These are phyloP conservation scores for Urocyon cinereoargenteus DNA, from an alignment of 2,797 vertebrate species.

Conservation along the genomic window DNA sequence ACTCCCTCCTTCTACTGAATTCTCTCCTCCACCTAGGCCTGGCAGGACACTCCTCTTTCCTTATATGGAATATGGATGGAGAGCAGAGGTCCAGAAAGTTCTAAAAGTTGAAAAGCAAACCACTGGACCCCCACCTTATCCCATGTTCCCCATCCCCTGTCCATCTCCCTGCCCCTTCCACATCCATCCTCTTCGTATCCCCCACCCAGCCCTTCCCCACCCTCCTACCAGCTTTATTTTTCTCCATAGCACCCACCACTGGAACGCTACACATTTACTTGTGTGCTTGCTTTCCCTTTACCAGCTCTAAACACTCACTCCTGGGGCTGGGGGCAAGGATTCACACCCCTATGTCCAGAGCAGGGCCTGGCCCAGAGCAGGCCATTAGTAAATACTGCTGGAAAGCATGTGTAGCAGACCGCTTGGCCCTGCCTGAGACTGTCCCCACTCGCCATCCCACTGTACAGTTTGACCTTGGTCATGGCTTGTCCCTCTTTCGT, in stretches of 20 bases:
- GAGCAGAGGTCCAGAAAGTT: not conserved
- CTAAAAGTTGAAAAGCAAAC: not conserved
- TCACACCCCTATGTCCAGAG: not conserved
- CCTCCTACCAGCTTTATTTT: not conserved
- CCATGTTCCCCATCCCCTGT: fast-evolving
- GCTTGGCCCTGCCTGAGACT: not conserved
- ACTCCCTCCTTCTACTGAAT: not conserved
- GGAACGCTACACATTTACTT: not conserved
- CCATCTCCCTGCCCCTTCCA: not conserved
- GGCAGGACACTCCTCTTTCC: not conserved
- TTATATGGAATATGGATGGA: not conserved
- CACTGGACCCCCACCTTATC: not conserved
- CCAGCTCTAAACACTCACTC: not conserved
- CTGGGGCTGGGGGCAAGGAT: not conserved
- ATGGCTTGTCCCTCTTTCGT: not conserved
- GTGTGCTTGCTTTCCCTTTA: not conserved
- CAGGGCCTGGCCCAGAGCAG: not conserved
- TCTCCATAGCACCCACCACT: not conserved
- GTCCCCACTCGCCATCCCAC: fast-evolving
- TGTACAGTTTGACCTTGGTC: not conserved
- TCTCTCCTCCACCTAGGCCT: not conserved
- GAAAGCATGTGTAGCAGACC: not conserved
- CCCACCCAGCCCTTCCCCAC: not conserved
- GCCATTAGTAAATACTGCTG: not conserved
- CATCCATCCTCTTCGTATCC: not conserved